Evolutionary conservation across 2,888 invertebrate genomes (phyloP), one percentile per base, ranked within the genome.

Genomic region (Hemaris fuciformis): DNA sequence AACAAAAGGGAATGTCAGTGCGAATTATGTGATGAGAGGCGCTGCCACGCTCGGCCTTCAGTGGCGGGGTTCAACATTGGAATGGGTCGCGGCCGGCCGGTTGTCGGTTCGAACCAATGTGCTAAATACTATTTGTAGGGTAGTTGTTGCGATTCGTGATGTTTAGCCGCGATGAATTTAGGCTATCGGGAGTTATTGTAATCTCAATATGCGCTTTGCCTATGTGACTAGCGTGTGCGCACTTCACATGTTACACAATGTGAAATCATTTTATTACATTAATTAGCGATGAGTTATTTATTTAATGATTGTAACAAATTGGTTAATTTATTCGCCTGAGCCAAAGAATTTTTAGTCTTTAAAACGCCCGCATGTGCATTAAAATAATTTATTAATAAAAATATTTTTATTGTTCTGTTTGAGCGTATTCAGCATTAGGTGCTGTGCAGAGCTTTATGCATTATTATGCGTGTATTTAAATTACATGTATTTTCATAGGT

Each of bases 291-390:
- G 20, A 10, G 3, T 31, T 53, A 53, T 31, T 20, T 53, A 53
- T 53, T n/a, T n/a, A 31, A 38, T 8, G 13, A 8, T 31, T 27
- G n/a, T 53, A 27, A 31, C 18, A 42, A 61, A 66, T 67, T 72
- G 74, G 71, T 70, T 68, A 71, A 69, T 62, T 66, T 59, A 58
- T 60, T 65, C 61, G 63, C 72, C 62, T 57, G 62, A 72, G 66
- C 75, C 75, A 75, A 75, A 76, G 76, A 75, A 66, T 66, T 65
- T n/a, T 68, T 72, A 75, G 74, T 75, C 67, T 46, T 64, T 71
- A 62, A 66, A 69, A 46, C n/a, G n/a, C 45, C 63, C 65, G 65
- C 66, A 63, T 63, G 63, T 60, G 64, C 62, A 68, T 67, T 60
- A 56, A 62, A 57, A 45, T 61, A 45, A 64, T 38, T n/a, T n/a